These are phyloP conservation scores for Clamator glandarius DNA, from an alignment of 2,797 vertebrate genomes.

Conservation along the genomic window DNA sequence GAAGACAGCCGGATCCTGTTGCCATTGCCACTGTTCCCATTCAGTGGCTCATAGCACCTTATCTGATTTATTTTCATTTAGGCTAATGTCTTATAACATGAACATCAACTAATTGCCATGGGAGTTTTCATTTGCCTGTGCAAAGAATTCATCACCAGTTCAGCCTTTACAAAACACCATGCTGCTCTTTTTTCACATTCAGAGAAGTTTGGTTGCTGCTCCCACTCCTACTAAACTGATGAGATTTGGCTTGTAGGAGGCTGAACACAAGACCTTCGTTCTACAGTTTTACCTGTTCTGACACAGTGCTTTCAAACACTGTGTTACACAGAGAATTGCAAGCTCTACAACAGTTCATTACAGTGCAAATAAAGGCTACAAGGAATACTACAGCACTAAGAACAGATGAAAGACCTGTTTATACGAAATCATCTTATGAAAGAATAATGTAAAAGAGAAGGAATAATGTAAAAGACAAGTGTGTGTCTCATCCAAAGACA, in stretches of 20 bases:
- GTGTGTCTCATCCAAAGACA: not conserved
- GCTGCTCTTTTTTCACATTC: fast-evolving
- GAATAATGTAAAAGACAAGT: not conserved
- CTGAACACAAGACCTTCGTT: not conserved
- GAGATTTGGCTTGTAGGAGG: not conserved
- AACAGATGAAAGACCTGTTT: not conserved
- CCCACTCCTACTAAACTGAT: not conserved
- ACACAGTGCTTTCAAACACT: not conserved
- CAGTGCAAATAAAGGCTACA: not conserved
- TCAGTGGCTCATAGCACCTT: not conserved
- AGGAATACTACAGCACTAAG: not conserved
- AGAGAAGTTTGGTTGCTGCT: not conserved
- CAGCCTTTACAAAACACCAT: not conserved
- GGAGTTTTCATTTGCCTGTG: not conserved
- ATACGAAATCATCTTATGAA: not conserved
- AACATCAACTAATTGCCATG: not conserved
- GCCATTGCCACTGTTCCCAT: fast-evolving
- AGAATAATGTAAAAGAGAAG: not conserved
- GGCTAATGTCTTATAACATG: not conserved
- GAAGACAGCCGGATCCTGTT: not conserved
- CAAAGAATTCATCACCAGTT: not conserved
- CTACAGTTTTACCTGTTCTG: not conserved
- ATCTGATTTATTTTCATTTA: not conserved
- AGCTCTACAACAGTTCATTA: not conserved
- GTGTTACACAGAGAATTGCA: not conserved